Evolutionary conservation across 2,113 vertebrate genomes (phyloP), one percentile per base, ranked within the genome.

Genomic region (Nothocercus nigrocapillus): DNA sequence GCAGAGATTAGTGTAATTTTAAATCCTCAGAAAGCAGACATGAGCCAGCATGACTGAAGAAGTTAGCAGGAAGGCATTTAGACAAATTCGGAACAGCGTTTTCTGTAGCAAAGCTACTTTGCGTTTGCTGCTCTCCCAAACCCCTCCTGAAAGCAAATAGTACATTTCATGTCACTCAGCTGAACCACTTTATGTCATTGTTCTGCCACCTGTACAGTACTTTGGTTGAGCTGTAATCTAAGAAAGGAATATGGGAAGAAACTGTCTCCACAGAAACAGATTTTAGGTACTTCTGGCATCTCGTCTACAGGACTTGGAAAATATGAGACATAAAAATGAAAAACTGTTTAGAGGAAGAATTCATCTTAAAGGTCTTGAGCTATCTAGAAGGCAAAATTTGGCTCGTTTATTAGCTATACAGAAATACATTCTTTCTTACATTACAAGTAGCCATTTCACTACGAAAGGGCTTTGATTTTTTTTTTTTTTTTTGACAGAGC

Each of bases 111-210:
- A 58, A 32, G 17, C 10, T 32, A 18, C 28, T 58, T 58, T 32
- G 28, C 16, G 28, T 58, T 58, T 32, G 54, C 54, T 58, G 28
- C 54, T 18, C 27, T 54, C 28, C 28, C 54, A 32, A 58, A 58
- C 11, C 54, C 54, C 28, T 58, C 54, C 54, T 18, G 54, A 58
- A 58, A 58, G 28, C n/a, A 62, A 30, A 77, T 78, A 67, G 9
- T 0, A 17, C 1, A 0, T 1, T 40, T 40, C 28, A 82, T 28
- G 11, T 64, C 0, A 0, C 21, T 67, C 5, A 38, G 42, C 5
- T 63, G 24, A 45, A 89, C 56, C 28, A 64, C 30, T 62, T 73
- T 4, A 27, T 53, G 1, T 5, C 62, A 27, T 13, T 70, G 42
- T 30, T 44, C 36, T 10, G 9, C 12, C 38, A 51, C 17, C 11